Evolutionary conservation across 2,888 invertebrate genomes (phyloP), one percentile per base, ranked within the genome.

Genomic region (Sialis fuliginosa): DNA sequence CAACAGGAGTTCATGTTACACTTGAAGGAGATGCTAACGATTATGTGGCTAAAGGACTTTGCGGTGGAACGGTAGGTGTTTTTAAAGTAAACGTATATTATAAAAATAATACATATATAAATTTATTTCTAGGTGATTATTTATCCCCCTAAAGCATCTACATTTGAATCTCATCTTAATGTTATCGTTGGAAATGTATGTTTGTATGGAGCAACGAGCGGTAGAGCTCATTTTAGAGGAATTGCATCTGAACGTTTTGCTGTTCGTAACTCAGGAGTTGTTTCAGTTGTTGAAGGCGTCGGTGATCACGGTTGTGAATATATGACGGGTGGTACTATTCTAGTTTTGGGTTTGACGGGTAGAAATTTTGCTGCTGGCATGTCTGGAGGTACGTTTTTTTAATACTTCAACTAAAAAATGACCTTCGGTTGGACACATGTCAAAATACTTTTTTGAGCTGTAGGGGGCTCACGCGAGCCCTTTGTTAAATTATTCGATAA

Each of bases 271-370:
- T 96, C 95, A 0, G 98, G 98, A 4, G 96, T 88, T 39, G 73
- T 79, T 33, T 95, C 96, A 9, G 95, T 98, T 10, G 89, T 90
- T 52, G 98, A 98, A 71, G 96, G 96, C 46, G 95, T 93, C 48
- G 98, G 98, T 39, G 98, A 98, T 71, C 97, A 98, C 67, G 97
- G 95, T 49, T 98, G 98, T 71, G 98, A 98, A 70, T 98, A 98
- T 68, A 98, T 98, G 98, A 98, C 98, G 43, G 96, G 93, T 9
- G 96, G 96, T 49, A 69, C 76, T 49, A 86, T 87, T 51, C 73
- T 98, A 45, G 85, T 98, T 58, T 75, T 98, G 10, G 96, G 96
- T 1, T 74, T 89, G 49, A 96, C 96, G 6, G 98, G 98, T 1
- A 71, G 97, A 52, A 98, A 98, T 71, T 98, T 98, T 70, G 97